Evolutionary conservation across 2,113 vertebrate species (phyloP), one percentile per base, ranked within the genome.

Genomic region (Nycticebus coucang): DNA sequence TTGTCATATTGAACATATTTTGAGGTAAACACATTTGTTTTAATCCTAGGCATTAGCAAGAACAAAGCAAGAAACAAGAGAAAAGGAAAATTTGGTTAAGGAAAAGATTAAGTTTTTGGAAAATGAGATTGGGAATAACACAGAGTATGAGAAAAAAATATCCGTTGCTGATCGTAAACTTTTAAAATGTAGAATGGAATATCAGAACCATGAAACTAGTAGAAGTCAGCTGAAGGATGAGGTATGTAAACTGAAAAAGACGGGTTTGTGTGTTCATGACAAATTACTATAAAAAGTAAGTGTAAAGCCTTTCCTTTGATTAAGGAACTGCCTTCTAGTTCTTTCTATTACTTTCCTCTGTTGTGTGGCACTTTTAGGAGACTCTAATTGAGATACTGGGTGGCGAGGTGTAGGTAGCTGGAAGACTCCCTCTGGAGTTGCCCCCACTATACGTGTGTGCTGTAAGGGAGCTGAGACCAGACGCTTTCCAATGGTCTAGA

Each of bases 91-190:
- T 37, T 45, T 98, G 82, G 92, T 99, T 71, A 98, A 98, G 94
- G 99, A 99, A 97, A 99, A 98, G 97, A 98, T 98, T 91, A 97
- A 98, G 60, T 99, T 99, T 96, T 97, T 99, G 97, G 98, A 99
- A 9, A 98, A 97, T 33, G 99, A 99, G 98, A 98, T 97, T 68
- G 98, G 98, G 33, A 99, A 99, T 98, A 99, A 99, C 62, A 96
- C 96, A 95, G 99, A 99, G 45, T 98, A 97, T n/a, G 99, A 99
- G 96, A 99, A 98, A 98, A 99, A 98, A 97, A 99, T 99, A 81
- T 75, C 97, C 7, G 26, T 28, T 11, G 95, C 98, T 64, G 99
- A 99, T n/a, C 98, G 97, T 14, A 98, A 98, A 95, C 98, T 98
- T 45, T 81, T 97, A 59, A 99, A 98, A 94, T 98, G 99, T 64